Evolutionary conservation across 2,113 vertebrate species (phyloP).

Genomic region (Engystomops pustulosus): DNA sequence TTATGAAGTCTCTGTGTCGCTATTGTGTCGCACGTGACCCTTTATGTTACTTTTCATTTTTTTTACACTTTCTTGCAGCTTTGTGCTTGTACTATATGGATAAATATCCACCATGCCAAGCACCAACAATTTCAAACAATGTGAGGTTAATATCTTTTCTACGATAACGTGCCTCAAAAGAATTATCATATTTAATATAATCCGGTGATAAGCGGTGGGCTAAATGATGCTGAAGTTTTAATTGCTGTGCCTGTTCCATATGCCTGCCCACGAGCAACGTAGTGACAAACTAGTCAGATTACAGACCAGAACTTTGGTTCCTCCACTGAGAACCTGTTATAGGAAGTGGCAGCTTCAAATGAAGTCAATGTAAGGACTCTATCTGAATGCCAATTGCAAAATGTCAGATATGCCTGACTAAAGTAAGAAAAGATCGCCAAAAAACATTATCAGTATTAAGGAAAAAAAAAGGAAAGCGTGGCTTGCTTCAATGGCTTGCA

Average conservation of each 20-base stretch:
- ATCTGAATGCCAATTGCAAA: not conserved
- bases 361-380: not conserved
- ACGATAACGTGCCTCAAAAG: not conserved
- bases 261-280: slow-evolving; percentile 50
- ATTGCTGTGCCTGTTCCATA: slow-evolving; percentile 51
- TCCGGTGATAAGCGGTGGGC: slow-evolving; percentile 29
- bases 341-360: slow-evolving; percentile 54
- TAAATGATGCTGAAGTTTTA: slow-evolving; percentile 56
- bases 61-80: too few species aligned
- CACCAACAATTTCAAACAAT: not conserved
- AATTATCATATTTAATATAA: slow-evolving; percentile 51
- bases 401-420: not conserved
- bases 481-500: not conserved
- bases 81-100: too few species aligned
- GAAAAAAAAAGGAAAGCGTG: not conserved
- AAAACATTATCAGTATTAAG: not conserved
- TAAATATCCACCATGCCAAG: too few species aligned
- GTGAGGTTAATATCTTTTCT: not conserved
- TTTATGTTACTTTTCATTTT: too few species aligned
- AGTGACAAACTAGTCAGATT: slow-evolving; percentile 50
- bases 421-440: not conserved
- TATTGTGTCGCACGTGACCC: too few species aligned
- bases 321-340: slow-evolving; percentile 2
- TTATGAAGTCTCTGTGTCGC: too few species aligned
- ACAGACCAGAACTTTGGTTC: slow-evolving; percentile 19